Base-by-base conservation (phyloP, 2,797 vertebrate genomes). In the Acrossocheilus fasciatus region DNA sequence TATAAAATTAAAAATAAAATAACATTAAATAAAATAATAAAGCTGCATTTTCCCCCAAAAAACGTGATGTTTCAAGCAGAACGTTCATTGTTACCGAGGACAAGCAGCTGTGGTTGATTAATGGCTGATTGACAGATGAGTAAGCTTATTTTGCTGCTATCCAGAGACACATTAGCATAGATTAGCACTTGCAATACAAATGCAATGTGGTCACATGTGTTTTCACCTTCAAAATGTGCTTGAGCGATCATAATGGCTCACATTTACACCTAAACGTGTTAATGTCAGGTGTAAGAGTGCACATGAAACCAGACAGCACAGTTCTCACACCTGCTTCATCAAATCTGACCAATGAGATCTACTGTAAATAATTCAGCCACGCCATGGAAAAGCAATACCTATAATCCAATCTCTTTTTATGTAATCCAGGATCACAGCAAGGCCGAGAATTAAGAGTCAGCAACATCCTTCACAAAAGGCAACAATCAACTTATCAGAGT, bases 321-420 rank as follows among this genome's bases (percentile, higher is more conserved):
- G 57, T n/a, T 36, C 54, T 34, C 64, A 62, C 84, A 43, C 17
- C 36, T 81, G 26, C n/a, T 64, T 43, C 34, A 86, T 50, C 11
- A 34, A 66, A 90, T 82, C 87, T 82, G 62, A 59, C 79, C 80
- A 45, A 78, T 81, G 52, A 88, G 62, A 80, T 66, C 81, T 39
- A 66, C 68, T 45, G 2, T 64, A 82, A 41, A 85, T 54, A 81
- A 62, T 52, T 82, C 64, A 87, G 43, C 66, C 26, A 47, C n/a
- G 47, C 12, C 54, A 87, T 59, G 76, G 74, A 76, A 90, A 89
- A 86, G 88, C 64, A 85, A 90, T 83, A 87, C 88, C 80, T 26
- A 54, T 85, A 90, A 91, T 90, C 78, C 78, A 89, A 86, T 91
- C 86, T 86, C 87, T 64, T 74, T 79, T 52, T 75, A 88, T 88